Percentiles rank a stretch among this genome's conserved stretches.
phyloP scores from a whole-genome alignment of 2,797 vertebrate genomes.

The Carduelis carduelis region DNA sequence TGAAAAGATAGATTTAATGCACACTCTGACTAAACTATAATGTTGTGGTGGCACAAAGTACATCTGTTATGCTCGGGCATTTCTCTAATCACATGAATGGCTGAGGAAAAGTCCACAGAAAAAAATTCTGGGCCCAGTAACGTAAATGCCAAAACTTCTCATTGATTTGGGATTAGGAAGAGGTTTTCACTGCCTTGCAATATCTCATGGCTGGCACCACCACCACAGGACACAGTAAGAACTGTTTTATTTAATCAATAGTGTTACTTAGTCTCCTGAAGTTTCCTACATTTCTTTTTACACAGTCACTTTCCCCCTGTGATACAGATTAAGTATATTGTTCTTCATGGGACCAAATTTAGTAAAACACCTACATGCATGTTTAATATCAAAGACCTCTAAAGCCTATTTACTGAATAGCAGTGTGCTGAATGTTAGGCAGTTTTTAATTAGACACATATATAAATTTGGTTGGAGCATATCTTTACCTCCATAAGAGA shows the following conservation, averaged over 20 bases:
- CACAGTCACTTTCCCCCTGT: not conserved
- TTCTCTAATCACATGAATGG: not conserved
- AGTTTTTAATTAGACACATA: not conserved
- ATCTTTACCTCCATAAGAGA: not conserved
- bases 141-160: not conserved
- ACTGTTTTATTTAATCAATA: not conserved
- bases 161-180: not conserved
- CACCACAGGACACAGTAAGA: not conserved
- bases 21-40: not conserved
- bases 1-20: not conserved
- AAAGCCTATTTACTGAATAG: not conserved
- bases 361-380: not conserved
- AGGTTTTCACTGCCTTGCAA: not conserved
- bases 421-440: rapidly evolving
- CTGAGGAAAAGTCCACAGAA: not conserved
- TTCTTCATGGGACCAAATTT: not conserved
- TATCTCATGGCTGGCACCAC: not conserved
- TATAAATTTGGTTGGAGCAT: not conserved
- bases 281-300: not conserved
- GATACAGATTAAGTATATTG: not conserved
- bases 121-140: not conserved
- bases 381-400: not conserved
- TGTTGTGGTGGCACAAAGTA: not conserved
- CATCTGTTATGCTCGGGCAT: not conserved
- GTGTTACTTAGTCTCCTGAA: not conserved